phyloP scores from a whole-genome alignment of 2,888 invertebrate species.

The Parnassius smintheus region DNA sequence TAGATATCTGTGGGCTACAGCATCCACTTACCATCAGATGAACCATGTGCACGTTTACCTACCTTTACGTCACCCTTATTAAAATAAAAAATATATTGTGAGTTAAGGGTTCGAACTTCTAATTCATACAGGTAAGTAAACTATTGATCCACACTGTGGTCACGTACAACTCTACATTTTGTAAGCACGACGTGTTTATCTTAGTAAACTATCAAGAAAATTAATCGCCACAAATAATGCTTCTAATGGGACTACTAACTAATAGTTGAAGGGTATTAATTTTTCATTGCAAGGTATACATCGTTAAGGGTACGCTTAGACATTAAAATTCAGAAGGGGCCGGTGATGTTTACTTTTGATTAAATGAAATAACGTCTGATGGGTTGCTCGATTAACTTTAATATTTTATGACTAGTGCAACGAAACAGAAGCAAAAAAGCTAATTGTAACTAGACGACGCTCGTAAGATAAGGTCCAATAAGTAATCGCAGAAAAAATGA shows the following conservation, averaged over 20 bases:
- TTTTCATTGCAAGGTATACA: conserved; percentile 14
- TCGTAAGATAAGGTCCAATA: background rate
- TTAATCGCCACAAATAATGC: conserved; percentile 7
- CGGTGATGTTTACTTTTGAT: conserved; percentile 60
- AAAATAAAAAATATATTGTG: too few relatives aligned
- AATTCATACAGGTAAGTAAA: too few relatives aligned
- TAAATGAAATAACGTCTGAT: conserved; percentile 64
- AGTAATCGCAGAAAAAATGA: conserved; percentile 42
- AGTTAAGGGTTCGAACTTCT: too few relatives aligned
- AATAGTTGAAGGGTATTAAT: conserved; percentile 13
- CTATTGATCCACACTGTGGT: too few relatives aligned
- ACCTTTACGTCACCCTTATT: too few relatives aligned
- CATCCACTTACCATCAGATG: too few relatives aligned
- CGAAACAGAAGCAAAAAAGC: background rate
- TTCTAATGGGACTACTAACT: background rate
- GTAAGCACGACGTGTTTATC: background rate
- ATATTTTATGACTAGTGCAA: conserved; percentile 13
- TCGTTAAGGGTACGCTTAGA: conserved; percentile 31
- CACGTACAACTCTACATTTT: too few relatives aligned
- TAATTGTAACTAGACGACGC: background rate
- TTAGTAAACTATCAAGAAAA: background rate
- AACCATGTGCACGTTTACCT: too few relatives aligned
- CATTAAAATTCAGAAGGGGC: conserved; percentile 63
- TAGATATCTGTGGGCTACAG: too few relatives aligned
- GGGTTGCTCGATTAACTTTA: conserved; percentile 44